Evolutionary conservation across 2,113 vertebrate genomes (phyloP).

Genomic region (Ageneiosus marmoratus): DNA sequence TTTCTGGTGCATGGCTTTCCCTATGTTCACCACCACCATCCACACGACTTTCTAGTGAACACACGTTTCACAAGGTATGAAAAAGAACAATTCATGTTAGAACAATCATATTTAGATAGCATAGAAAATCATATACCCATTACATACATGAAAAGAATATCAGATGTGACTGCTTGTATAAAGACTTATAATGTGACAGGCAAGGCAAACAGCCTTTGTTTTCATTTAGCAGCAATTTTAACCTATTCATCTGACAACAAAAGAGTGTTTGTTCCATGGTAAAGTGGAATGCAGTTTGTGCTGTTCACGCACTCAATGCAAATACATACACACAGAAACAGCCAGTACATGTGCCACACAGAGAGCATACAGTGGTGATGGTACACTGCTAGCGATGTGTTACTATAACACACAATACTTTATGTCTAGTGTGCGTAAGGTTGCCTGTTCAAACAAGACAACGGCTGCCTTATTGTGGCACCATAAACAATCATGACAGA

Average conservation of each 20-base stretch:
- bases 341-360: not conserved
- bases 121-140: not conserved
- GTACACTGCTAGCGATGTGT: slow-evolving; percentile 1
- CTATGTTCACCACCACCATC: not conserved
- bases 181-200: not conserved
- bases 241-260: slow-evolving; percentile 3
- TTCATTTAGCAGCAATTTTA: slow-evolving; percentile 3
- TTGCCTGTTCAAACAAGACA: slow-evolving; percentile 62
- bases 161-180: not conserved
- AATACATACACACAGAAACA: slow-evolving; percentile 20
- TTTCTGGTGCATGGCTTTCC: not conserved
- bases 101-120: not conserved
- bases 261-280: slow-evolving; percentile 1
- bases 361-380: not conserved
- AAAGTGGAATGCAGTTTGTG: slow-evolving; percentile 12
- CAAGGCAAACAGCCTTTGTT: slow-evolving; percentile 1
- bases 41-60: not conserved
- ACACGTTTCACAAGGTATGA: not conserved
- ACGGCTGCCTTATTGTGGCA: slow-evolving; percentile 10
- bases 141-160: not conserved
- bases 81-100: not conserved
- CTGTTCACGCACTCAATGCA: slow-evolving; percentile 13
- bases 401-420: slow-evolving; percentile 10
- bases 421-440: slow-evolving; percentile 19
- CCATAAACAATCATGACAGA: slow-evolving; percentile 1